Conservation (phyloP, 2,113 vertebrate genomes). For the Misgurnus mizolepis region DNA sequence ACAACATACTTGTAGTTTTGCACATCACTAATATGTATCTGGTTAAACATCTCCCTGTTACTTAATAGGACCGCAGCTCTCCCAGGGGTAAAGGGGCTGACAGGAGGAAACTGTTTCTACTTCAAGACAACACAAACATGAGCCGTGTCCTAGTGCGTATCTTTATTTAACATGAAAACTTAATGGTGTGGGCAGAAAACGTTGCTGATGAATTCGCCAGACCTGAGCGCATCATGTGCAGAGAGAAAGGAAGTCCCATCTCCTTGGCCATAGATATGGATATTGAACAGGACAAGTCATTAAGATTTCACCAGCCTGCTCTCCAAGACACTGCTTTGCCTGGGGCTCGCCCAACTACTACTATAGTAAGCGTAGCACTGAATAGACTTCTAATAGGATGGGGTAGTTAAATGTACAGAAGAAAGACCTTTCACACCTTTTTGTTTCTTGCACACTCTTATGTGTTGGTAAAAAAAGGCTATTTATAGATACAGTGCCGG, state of each 20-base stretch:
- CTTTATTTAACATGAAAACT: constrained; percentile 70
- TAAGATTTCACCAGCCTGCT: constrained; percentile 69
- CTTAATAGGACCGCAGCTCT: neutral
- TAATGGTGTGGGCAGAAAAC: constrained; percentile 59
- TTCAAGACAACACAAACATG: constrained; percentile 12
- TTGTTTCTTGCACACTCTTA: constrained; percentile 24
- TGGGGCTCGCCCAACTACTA: constrained; percentile 51
- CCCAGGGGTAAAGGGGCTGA: constrained; percentile 16
- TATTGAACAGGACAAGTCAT: constrained; percentile 67
- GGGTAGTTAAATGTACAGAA: constrained; percentile 42
- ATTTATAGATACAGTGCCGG: constrained; percentile 47
- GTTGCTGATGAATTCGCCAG: constrained; percentile 53
- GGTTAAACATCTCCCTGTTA: neutral
- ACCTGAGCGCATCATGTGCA: constrained; percentile 30
- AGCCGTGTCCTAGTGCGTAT: constrained; percentile 45
- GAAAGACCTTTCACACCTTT: constrained; percentile 47
- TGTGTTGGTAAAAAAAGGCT: constrained; percentile 34
- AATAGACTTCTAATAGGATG: neutral
- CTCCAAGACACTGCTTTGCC: constrained; percentile 35
- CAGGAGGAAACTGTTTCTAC: constrained; percentile 1
- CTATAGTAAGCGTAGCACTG: constrained; percentile 46
- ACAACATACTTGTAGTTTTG: no score
- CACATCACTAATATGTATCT: neutral
- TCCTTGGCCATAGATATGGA: constrained; percentile 53
- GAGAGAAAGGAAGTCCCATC: constrained; percentile 3